phyloP scores from a whole-genome alignment of 2,888 invertebrate species.

The Cephus pygmeus region DNA sequence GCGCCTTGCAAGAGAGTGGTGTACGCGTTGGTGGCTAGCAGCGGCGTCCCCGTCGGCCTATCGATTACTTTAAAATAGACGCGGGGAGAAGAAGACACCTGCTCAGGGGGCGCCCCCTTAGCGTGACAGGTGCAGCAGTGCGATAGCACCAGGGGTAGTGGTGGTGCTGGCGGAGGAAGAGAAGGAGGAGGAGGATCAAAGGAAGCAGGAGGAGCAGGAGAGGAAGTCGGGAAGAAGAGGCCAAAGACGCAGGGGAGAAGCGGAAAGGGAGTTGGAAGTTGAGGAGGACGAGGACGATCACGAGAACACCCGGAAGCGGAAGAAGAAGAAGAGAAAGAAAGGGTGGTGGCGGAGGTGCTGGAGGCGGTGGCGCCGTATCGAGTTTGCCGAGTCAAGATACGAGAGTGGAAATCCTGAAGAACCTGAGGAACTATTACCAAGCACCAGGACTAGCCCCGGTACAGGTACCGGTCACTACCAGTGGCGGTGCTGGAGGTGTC shows the following conservation, averaged over 20 bases:
- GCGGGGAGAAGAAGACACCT: conserved; percentile 55
- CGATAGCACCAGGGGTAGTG: not conserved
- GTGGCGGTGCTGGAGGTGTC: conserved; percentile 22
- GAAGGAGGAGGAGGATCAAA: conserved; percentile 24
- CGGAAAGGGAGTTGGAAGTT: conserved; percentile 6
- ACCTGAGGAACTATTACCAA: not conserved
- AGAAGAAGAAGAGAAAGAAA: conserved; percentile 63
- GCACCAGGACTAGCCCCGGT: not conserved
- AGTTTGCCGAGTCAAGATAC: not conserved
- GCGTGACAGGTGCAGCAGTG: conserved; percentile 44
- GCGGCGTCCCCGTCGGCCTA: conserved; percentile 47
- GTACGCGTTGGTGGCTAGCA: conserved; percentile 26
- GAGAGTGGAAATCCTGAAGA: not conserved
- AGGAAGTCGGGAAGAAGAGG: conserved; percentile 16
- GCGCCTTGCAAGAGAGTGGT: conserved; percentile 8
- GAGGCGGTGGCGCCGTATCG: conserved; percentile 57
- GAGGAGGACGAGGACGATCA: conserved; percentile 15
- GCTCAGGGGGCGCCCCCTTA: conserved; percentile 38
- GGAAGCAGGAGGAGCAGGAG: conserved; percentile 30
- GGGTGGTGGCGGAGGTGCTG: conserved; percentile 64
- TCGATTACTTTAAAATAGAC: conserved; percentile 62
- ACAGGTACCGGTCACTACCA: not conserved
- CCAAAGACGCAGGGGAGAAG: conserved; percentile 15
- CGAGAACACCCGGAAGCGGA: conserved; percentile 17
- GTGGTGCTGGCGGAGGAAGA: conserved; percentile 27